Conservation (phyloP, 2,888 invertebrate species). For the Exocentrus adspersus region DNA sequence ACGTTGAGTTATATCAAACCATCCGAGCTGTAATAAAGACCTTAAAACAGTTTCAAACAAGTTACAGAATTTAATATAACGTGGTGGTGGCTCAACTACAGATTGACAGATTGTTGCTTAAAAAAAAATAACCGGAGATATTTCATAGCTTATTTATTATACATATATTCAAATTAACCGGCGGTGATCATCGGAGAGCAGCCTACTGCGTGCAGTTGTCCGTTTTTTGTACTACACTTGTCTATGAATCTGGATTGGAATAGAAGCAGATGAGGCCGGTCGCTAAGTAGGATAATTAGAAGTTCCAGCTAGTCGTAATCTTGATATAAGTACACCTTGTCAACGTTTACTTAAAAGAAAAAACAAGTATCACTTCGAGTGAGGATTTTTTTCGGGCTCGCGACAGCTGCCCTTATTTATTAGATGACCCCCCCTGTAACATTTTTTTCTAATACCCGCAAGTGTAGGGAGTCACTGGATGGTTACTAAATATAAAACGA, state of each 20-base stretch:
- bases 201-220: slow-evolving; percentile 21
- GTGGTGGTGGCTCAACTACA: slow-evolving; percentile 35
- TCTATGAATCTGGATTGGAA: slow-evolving; percentile 19
- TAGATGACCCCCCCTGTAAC: background rate
- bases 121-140: slow-evolving; percentile 44
- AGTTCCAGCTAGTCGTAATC: slow-evolving; percentile 42
- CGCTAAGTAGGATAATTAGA: slow-evolving; percentile 44
- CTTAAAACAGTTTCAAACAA: slow-evolving; percentile 35
- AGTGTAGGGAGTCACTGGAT: too few species aligned
- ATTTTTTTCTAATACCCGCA: too few species aligned
- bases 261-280: slow-evolving; percentile 40
- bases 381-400: slow-evolving; percentile 11
- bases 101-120: slow-evolving; percentile 45
- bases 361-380: slow-evolving; percentile 18
- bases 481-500: too few species aligned
- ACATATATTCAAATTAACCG: slow-evolving; percentile 41
- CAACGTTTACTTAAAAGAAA: slow-evolving; percentile 24
- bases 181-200: slow-evolving; percentile 23
- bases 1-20: slow-evolving; percentile 35
- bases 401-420: slow-evolving; percentile 12
- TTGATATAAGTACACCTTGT: slow-evolving; percentile 44
- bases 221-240: slow-evolving; percentile 19
- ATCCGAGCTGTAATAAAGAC: slow-evolving; percentile 37
- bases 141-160: slow-evolving; percentile 44
- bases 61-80: slow-evolving; percentile 34